Evolutionary conservation across 2,113 vertebrate species (phyloP).

Genomic region (Lepisosteus osseus): DNA sequence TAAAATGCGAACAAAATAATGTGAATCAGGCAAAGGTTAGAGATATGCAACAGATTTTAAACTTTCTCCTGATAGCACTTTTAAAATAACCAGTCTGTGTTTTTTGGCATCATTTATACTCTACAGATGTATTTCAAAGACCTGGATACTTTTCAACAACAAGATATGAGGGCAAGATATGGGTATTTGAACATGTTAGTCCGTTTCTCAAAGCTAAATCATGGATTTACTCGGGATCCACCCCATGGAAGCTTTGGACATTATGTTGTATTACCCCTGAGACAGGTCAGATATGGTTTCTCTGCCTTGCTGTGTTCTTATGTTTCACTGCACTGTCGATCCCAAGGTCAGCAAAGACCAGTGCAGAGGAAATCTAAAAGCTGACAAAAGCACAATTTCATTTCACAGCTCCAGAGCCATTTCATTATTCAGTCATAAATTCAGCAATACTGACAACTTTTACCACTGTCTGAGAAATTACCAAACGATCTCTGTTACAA

Average conservation of each 20-base stretch:
- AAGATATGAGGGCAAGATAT: no score
- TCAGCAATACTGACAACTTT: conserved; percentile 27
- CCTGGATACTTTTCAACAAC: no score
- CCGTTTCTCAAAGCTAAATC: no score
- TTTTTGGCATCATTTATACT: not conserved
- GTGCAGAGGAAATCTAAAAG: not conserved
- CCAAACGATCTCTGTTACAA: no score
- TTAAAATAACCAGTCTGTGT: not conserved
- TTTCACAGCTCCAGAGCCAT: conserved; percentile 47
- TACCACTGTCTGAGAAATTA: no score
- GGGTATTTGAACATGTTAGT: no score
- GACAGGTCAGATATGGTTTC: not conserved
- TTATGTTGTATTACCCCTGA: not conserved
- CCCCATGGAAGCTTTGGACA: not conserved
- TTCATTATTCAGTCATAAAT: conserved; percentile 52
- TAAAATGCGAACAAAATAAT: not conserved
- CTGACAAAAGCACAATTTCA: conserved; percentile 44
- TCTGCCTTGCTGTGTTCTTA: not conserved
- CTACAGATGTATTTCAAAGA: not conserved
- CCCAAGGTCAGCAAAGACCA: not conserved
- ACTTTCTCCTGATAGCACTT: not conserved
- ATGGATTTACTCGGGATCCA: not conserved
- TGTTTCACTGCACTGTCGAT: not conserved
- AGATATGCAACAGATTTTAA: no score
- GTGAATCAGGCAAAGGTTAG: no score